Conservation (phyloP, 2,888 invertebrate genomes). For the Portevinia maculata region DNA sequence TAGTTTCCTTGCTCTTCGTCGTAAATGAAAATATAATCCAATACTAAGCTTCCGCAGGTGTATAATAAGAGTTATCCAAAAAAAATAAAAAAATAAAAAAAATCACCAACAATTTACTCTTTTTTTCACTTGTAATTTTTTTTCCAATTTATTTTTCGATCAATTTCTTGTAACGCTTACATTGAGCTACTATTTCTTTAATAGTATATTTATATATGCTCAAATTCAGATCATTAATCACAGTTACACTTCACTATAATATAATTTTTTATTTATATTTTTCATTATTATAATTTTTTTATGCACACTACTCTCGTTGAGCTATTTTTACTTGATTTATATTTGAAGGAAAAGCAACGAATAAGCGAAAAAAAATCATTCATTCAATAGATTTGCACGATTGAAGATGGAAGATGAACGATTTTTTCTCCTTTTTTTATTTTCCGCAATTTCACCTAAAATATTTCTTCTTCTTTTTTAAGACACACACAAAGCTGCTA, state of each 20-base stretch:
- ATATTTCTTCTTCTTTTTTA: constrained; percentile 31
- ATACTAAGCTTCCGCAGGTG: constrained; percentile 66
- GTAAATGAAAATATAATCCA: constrained; percentile 69
- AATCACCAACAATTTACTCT: constrained; percentile 34
- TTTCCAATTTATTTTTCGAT: constrained; percentile 60
- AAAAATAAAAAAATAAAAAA: constrained; percentile 16
- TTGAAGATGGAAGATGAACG: constrained; percentile 72
- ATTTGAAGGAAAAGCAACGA: constrained; percentile 63
- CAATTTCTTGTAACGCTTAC: constrained; percentile 64
- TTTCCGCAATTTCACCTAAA: constrained; percentile 67
- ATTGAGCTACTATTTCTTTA: constrained; percentile 59
- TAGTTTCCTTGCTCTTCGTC: constrained; percentile 16
- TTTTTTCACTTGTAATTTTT: constrained; percentile 42
- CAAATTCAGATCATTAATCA: constrained; percentile 59
- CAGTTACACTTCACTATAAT: constrained; percentile 56
- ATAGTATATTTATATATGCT: constrained; percentile 12
- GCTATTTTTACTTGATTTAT: constrained; percentile 72
- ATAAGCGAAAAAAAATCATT: constrained; percentile 64
- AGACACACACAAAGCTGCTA: constrained; percentile 45
- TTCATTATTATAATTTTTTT: constrained; percentile 28
- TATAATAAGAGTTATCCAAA: constrained; percentile 64
- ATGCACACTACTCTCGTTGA: constrained; percentile 68
- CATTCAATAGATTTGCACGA: constrained; percentile 74
- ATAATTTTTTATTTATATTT: constrained; percentile 21
- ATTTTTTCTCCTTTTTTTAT: constrained; percentile 52